These are phyloP conservation scores for Eupithecia exiguata DNA, from an alignment of 2,888 invertebrate genomes.

Conservation along the genomic window DNA sequence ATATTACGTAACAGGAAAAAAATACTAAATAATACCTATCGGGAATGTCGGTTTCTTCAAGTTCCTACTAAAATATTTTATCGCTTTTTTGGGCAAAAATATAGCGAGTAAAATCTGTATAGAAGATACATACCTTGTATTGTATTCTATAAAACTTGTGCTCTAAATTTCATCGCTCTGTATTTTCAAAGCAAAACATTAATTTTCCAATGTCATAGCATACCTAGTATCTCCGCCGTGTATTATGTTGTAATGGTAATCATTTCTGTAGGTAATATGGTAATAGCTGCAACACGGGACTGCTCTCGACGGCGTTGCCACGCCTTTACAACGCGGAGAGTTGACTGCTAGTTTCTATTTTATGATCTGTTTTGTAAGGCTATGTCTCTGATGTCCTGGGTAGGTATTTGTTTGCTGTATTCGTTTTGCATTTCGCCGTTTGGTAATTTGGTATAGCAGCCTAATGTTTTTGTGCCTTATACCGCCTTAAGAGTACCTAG, in stretches of 20 bases:
- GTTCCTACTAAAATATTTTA: too few relatives aligned
- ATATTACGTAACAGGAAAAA: not conserved
- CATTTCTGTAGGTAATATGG: slow-evolving; percentile 67
- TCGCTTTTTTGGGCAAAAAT: too few relatives aligned
- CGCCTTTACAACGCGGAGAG: slow-evolving; percentile 36
- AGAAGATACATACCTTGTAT: too few relatives aligned
- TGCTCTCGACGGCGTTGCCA: slow-evolving; percentile 57
- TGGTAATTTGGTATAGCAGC: not conserved
- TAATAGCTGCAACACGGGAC: slow-evolving; percentile 64
- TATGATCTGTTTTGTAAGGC: slow-evolving; percentile 6
- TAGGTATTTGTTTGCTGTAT: not conserved
- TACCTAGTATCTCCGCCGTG: slow-evolving; percentile 40
- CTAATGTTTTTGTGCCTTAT: not conserved
- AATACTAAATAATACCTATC: not conserved
- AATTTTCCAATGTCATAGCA: slow-evolving; percentile 14
- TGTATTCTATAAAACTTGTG: too few relatives aligned
- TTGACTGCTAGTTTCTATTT: slow-evolving; percentile 27
- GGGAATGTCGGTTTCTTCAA: too few relatives aligned
- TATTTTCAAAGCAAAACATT: not conserved
- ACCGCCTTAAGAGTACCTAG: too few relatives aligned
- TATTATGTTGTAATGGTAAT: slow-evolving; percentile 68
- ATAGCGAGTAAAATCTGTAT: too few relatives aligned
- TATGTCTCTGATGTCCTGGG: not conserved
- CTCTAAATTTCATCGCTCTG: not conserved
- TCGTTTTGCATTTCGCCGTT: not conserved